These are phyloP conservation scores for Chloropsis cyanopogon DNA, from an alignment of 2,113 vertebrate species.

Conservation along the genomic window DNA sequence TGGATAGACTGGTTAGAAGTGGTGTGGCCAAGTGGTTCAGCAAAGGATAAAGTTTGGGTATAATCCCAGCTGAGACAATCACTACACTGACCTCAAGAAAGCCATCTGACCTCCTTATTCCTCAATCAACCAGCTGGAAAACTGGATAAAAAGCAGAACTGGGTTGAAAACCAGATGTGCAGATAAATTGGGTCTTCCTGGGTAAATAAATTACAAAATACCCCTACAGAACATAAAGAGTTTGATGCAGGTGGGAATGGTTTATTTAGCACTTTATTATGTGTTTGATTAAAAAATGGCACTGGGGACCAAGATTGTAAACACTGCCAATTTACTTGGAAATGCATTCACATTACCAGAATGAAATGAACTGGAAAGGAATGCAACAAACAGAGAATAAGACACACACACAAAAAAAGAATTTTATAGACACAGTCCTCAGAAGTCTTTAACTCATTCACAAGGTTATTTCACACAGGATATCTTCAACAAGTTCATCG, in stretches of 20 bases:
- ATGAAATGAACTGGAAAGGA: conserved; percentile 52
- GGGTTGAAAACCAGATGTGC: conserved; percentile 58
- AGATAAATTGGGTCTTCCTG: conserved; percentile 55
- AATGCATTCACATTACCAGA: conserved; percentile 20
- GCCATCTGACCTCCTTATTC: conserved; percentile 49
- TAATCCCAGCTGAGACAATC: conserved; percentile 28
- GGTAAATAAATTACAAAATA: conserved; percentile 64
- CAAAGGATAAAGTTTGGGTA: conserved; percentile 7
- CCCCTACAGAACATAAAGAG: neutral
- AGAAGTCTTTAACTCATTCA: conserved; percentile 17
- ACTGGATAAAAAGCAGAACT: conserved; percentile 50
- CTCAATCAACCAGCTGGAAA: conserved; percentile 51
- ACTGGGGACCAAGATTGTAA: conserved; percentile 25
- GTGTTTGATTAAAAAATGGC: conserved; percentile 66
- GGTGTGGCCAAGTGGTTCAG: conserved; percentile 5
- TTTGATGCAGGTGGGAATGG: conserved; percentile 61
- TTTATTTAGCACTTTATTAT: conserved; percentile 66
- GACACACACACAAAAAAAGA: neutral
- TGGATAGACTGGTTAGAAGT: neutral
- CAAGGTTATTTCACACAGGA: conserved; percentile 33
- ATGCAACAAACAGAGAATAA: conserved; percentile 22
- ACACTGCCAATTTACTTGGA: conserved; percentile 50
- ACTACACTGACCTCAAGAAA: conserved; percentile 27
- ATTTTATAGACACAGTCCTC: conserved; percentile 18
- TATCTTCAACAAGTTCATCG: conserved; percentile 5